Evolutionary conservation across 2,888 invertebrate species (phyloP).

Genomic region (Itoplectis maculator): DNA sequence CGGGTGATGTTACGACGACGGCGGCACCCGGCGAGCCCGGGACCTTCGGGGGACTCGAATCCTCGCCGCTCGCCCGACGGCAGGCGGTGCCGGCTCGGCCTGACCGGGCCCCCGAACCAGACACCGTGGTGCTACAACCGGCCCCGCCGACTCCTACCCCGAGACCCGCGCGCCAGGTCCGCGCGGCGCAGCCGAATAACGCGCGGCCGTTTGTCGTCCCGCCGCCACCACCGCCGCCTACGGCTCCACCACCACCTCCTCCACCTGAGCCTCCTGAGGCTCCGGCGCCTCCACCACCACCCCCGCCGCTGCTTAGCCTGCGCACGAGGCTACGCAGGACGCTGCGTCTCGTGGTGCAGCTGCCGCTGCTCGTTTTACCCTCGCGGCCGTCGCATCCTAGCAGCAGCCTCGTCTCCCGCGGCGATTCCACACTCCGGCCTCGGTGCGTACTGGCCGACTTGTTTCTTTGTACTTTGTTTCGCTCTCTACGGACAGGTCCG

Average conservation of each 20-base stretch:
- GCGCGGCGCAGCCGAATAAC: conserved; percentile 56
- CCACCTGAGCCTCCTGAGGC: no score
- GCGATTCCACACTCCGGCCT: conserved; percentile 71
- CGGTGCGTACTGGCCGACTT: conserved; percentile 35
- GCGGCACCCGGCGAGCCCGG: conserved; percentile 68
- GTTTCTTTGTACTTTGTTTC: neutral
- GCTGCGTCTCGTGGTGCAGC: conserved; percentile 52
- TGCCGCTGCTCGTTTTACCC: conserved; percentile 42
- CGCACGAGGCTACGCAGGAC: conserved; percentile 75
- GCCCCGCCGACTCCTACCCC: conserved; percentile 52
- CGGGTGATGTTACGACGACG: conserved; percentile 53
- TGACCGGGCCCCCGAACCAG: conserved; percentile 76
- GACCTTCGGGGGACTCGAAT: conserved; percentile 79
- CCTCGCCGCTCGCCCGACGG: conserved; percentile 80
- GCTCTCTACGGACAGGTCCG: no score
- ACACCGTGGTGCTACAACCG: conserved; percentile 78
- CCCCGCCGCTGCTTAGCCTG: conserved; percentile 73
- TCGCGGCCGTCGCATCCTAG: conserved; percentile 58
- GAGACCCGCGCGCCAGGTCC: conserved; percentile 47
- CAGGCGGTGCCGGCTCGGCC: conserved; percentile 78
- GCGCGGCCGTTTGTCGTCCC: conserved; percentile 12
- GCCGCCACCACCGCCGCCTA: conserved; percentile 35
- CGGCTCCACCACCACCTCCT: conserved; percentile 47
- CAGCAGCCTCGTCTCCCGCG: conserved; percentile 51
- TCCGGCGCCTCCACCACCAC: no score